A percentile compares a stretch with the other conserved stretches of the same genome.
Evolutionary conservation across 2,797 vertebrate genomes (phyloP).

Genomic region (Catharus ustulatus): DNA sequence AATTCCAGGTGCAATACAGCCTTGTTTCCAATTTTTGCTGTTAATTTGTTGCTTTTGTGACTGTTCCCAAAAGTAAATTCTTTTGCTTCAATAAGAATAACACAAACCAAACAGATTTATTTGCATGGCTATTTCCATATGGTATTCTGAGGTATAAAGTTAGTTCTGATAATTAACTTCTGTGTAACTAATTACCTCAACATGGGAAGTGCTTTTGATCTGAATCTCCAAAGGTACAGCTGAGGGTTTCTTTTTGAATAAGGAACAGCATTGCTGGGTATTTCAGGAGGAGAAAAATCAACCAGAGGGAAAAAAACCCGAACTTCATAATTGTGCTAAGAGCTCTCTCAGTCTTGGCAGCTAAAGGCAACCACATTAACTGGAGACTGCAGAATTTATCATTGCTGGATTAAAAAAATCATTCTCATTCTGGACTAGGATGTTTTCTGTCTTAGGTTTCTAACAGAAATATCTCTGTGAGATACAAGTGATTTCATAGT

Average conservation of each 20-base stretch:
- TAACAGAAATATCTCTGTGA: not conserved
- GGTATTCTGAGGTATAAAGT: not conserved
- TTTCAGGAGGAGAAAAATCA: not conserved
- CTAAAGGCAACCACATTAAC: not conserved
- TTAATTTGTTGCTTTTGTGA: not conserved
- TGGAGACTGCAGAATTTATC: not conserved
- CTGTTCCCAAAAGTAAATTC: not conserved
- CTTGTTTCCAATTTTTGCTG: not conserved
- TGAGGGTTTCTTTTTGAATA: not conserved
- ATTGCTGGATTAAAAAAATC: not conserved
- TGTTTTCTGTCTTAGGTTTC: not conserved
- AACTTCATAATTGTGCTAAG: not conserved
- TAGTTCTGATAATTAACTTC: not conserved
- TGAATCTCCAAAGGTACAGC: not conserved
- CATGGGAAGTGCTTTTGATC: not conserved
- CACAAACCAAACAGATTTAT: not conserved
- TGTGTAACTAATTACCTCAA: not conserved
- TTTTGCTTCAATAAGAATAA: not conserved
- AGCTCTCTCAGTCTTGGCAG: not conserved
- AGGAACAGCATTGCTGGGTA: not conserved
- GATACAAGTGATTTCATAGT: not conserved
- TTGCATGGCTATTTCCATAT: not conserved
- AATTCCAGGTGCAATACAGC: not conserved
- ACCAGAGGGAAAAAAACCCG: fast-evolving
- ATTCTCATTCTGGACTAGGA: not conserved